Base-by-base conservation (phyloP, 2,113 vertebrate genomes). In the Setophaga kirtlandii region DNA sequence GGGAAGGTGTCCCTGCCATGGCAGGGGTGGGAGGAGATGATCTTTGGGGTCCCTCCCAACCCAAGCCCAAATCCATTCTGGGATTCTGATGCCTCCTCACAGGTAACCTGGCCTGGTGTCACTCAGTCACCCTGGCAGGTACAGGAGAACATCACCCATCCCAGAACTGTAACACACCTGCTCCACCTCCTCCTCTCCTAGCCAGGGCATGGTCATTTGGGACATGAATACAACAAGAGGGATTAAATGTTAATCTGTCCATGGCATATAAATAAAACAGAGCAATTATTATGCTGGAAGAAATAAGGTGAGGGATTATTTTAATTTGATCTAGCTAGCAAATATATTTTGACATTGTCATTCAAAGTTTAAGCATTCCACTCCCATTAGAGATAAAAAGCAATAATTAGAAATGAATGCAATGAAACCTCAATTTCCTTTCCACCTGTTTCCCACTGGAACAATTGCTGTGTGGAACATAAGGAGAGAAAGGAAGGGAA, bases 401-500 rank as follows among this genome's bases (percentile, higher is more conserved):
- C 28, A 87, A 68, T 88, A 65, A 90, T 80, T 82, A 85, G 53
- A 74, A 93, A 90, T 41, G 3, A 93, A 93, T 69, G 37, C 55
- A 93, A 41, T 80, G 52, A 93, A 91, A 96, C 69, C 25, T 78
- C 47, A 23, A 52, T 80, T 90, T 93, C 87, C 81, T n/a, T 64
- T 69, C 76, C 55, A 88, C 82, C 59, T 86, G 77, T 89, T 93
- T 89, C 93, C 62, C 70, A 58, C 78, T 80, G 75, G 71, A 96
- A 58, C 20, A 60, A 77, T 73, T 90, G 49, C 63, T 62, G 5
- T 18, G 24, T 55, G 59, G 41, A 81, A 10, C 41, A 56, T 14
- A 50, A 84, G 39, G 25, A 87, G 52, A 63, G 44, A 62, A 77
- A 90, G 11, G 33, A 67, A 67, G 12, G 6, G 5, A 1, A 42